Conservation (phyloP, 1,140 invertebrate genomes). For the Phortica variegata region DNA sequence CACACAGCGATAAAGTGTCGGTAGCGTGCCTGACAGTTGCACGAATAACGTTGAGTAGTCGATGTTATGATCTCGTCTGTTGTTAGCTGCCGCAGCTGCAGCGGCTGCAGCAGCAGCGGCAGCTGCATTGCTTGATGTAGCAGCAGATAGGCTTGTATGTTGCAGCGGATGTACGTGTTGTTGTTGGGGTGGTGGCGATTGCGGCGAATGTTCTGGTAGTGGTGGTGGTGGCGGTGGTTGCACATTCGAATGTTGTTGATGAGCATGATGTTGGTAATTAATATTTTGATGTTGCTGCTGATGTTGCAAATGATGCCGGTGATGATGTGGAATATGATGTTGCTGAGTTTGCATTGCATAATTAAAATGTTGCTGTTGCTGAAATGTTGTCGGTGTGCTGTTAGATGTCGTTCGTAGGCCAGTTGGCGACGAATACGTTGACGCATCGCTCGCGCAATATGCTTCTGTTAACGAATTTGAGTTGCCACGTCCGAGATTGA, state of each 20-base stretch:
- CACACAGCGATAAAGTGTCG: slow-evolving; percentile 53
- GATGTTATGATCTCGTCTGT: slow-evolving; percentile 55
- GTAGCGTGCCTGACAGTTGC: slow-evolving; percentile 51
- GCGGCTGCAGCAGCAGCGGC: slow-evolving; percentile 30
- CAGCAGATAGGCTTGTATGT: background rate
- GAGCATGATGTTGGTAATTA: slow-evolving; percentile 17
- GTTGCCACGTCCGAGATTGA: too few relatives aligned
- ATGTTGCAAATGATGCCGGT: slow-evolving; percentile 13
- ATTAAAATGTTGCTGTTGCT: slow-evolving; percentile 18
- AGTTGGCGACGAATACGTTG: slow-evolving; percentile 14
- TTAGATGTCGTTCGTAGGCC: slow-evolving; percentile 30
- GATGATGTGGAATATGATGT: slow-evolving; percentile 2
- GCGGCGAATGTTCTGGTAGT: slow-evolving; percentile 2
- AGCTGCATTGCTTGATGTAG: too few relatives aligned
- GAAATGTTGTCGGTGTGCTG: slow-evolving; percentile 25
- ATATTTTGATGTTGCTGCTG: slow-evolving; percentile 21
- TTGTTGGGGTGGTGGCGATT: slow-evolving; percentile 2
- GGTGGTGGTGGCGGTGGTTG: background rate
- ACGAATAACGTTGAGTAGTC: slow-evolving; percentile 56
- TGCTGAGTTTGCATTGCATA: slow-evolving; percentile 16
- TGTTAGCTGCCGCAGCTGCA: slow-evolving; percentile 41
- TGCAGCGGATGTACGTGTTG: too few relatives aligned
- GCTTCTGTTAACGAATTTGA: too few relatives aligned
- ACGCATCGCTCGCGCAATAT: background rate
- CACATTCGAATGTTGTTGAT: slow-evolving; percentile 7